Evolutionary conservation across 2,797 vertebrate species (phyloP), one percentile per base, ranked within the genome.

Genomic region (Ciconia nigra): DNA sequence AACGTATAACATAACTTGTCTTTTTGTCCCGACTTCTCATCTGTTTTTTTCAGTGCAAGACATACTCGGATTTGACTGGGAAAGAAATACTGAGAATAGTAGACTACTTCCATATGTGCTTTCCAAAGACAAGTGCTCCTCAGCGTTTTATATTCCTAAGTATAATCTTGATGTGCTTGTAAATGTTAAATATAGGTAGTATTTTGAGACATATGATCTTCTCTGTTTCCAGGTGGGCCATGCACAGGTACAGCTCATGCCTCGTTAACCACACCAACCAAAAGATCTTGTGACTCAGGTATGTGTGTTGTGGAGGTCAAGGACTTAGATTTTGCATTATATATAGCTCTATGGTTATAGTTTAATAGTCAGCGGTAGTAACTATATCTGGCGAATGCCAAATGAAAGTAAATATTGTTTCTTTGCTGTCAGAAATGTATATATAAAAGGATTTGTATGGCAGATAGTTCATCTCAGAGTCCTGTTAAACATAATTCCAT

Each of bases 281-380:
- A 99, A 99, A 99, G 99, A 97, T 98, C 99, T 91, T 99, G 98
- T 9, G 99, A 99, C 96, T 98, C 99, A 98, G 99, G 99, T 99
- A 98, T 15, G 97, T 98, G 94, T 76, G 96, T 74, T 78, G 39
- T 10, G 41, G 90, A 58, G 31, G 28, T 58, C 2, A 15, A 81
- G 71, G 76, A 80, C 24, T 83, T 54, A 25, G 61, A 14, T 78
- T 96, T 96, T 62, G 59, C 10, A 22, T 78, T 59, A 20, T 24
- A 35, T 22, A 19, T 70, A 81, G 28, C 58, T 92, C 11, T 81
- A 5, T 29, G 25, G 11, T 59, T 80, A 15, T 4, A 73, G 35
- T 92, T 86, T 37, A 62, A 39, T 46, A 76, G 49, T 33, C 41
- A 66, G 28, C 15, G 20, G 33, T 58, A 71, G 11, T 61, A 61